Percentiles rank a stretch among this genome's conserved stretches.
Evolutionary conservation across 2,888 invertebrate genomes (phyloP).

Genomic region (Eupithecia exiguata): DNA sequence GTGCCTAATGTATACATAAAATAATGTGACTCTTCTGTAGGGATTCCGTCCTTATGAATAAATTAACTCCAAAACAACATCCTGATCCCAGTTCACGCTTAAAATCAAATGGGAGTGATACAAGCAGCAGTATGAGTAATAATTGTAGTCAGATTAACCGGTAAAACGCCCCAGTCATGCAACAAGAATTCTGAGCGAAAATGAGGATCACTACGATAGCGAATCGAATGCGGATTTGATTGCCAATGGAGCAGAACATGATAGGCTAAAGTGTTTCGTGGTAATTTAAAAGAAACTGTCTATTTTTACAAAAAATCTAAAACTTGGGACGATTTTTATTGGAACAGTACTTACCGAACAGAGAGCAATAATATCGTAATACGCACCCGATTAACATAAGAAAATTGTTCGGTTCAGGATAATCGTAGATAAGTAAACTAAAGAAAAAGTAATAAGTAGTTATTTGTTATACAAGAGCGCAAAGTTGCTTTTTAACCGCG

Average conservation of each 20-base stretch:
- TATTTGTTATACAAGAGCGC: no score
- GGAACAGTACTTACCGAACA: not conserved
- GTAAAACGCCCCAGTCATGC: constrained; percentile 57
- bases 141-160: constrained; percentile 48
- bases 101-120: constrained; percentile 9
- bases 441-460: no score
- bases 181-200: constrained; percentile 51
- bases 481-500: no score
- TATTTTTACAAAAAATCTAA: not conserved
- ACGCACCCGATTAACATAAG: not conserved
- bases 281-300: not conserved
- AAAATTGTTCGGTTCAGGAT: no score
- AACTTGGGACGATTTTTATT: not conserved
- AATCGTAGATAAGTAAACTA: no score
- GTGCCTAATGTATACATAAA: no score
- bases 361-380: not conserved
- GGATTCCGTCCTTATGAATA: not conserved
- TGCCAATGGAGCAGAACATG: constrained; percentile 38
- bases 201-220: constrained; percentile 42
- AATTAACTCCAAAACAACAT: not conserved
- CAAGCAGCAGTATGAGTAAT: constrained; percentile 45
- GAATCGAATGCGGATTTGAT: constrained; percentile 39
- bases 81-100: not conserved
- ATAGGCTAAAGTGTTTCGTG: constrained; percentile 19
- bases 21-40: not conserved